Evolutionary conservation across 2,888 invertebrate species (phyloP).

Genomic region (Melanostoma mellinum): DNA sequence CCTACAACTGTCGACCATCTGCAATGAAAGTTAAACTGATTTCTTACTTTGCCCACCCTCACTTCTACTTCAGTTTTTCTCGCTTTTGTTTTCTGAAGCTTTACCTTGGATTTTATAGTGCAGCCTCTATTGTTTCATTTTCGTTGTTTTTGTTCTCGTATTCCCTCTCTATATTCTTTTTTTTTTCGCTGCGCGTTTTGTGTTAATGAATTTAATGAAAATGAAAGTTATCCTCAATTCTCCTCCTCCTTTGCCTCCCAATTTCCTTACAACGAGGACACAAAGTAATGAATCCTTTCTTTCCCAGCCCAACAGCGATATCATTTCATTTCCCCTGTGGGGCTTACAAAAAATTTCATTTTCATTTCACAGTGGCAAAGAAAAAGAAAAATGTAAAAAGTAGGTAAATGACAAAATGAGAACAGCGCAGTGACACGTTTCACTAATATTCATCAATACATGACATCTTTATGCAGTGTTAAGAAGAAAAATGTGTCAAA

Average conservation of each 20-base stretch:
- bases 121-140: conserved; percentile 46
- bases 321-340: conserved; percentile 60
- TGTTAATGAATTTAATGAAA: conserved; percentile 72
- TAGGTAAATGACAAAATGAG: conserved; percentile 62
- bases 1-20: conserved; percentile 28
- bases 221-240: conserved; percentile 58
- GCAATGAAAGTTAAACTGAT: conserved; percentile 34
- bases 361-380: conserved; percentile 57
- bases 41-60: conserved; percentile 27
- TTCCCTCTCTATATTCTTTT: background rate
- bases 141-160: conserved; percentile 19
- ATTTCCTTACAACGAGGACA: conserved; percentile 59
- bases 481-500: conserved; percentile 38
- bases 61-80: background rate
- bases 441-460: conserved; percentile 71
- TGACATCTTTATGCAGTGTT: conserved; percentile 35
- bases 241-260: background rate
- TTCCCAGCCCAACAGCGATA: conserved; percentile 52
- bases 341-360: conserved; percentile 56
- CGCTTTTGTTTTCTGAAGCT: conserved; percentile 39
- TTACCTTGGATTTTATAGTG: conserved; percentile 57
- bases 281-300: conserved; percentile 70
- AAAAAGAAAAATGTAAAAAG: conserved; percentile 24
- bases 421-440: conserved; percentile 69
- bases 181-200: conserved; percentile 34